Evolutionary conservation across 2,888 invertebrate species (phyloP).

Genomic region (Plebejus argus): DNA sequence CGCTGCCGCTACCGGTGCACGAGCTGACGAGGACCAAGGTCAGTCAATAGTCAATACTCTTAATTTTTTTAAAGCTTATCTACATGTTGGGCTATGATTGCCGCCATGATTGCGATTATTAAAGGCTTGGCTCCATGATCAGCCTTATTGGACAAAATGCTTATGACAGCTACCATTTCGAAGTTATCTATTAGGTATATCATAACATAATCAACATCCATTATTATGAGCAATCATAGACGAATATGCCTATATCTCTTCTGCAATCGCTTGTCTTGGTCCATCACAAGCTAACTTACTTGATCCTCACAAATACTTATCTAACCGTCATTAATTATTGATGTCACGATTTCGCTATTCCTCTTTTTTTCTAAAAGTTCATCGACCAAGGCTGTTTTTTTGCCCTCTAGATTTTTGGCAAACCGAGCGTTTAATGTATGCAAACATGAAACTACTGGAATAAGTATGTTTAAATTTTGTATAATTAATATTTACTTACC

Average conservation of each 20-base stretch:
- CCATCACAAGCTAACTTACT: background rate
- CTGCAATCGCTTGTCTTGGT: too few relatives aligned
- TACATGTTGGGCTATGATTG: background rate
- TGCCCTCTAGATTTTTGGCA: background rate
- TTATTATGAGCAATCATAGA: too few relatives aligned
- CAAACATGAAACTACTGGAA: constrained; percentile 7
- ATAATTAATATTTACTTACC: background rate
- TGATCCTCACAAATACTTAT: background rate
- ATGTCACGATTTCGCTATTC: constrained; percentile 28
- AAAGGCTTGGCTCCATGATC: too few relatives aligned
- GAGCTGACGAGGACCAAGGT: constrained; percentile 4
- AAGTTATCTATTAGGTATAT: too few relatives aligned
- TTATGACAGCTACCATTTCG: too few relatives aligned
- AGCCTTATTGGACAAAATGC: too few relatives aligned
- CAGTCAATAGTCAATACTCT: background rate
- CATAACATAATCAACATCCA: too few relatives aligned
- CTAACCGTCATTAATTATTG: background rate
- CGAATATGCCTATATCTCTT: too few relatives aligned
- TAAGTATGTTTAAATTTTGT: constrained; percentile 9
- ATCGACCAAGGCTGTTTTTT: constrained; percentile 28
- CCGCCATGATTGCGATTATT: background rate
- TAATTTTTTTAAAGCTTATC: background rate
- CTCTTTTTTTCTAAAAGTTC: constrained; percentile 14
- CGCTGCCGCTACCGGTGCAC: background rate
- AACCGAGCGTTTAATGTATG: constrained; percentile 4